Evolutionary conservation across 2,113 vertebrate genomes (phyloP).

Genomic region (Coptodon bakossiorum): DNA sequence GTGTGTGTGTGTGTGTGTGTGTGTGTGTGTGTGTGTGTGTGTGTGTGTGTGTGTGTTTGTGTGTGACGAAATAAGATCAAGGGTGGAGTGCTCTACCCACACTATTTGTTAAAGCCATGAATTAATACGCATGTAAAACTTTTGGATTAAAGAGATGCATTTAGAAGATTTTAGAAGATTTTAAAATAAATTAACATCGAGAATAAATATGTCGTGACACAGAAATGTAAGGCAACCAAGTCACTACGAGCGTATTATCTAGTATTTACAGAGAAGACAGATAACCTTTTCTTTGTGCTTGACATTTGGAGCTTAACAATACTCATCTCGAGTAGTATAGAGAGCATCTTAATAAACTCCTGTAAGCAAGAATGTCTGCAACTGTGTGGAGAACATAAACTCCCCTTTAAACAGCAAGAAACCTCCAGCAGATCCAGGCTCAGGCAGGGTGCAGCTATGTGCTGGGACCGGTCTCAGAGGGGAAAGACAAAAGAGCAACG

Average conservation of each 20-base stretch:
- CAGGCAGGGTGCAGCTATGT: background rate
- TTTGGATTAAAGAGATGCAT: background rate
- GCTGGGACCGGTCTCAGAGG: background rate
- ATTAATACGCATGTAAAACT: background rate
- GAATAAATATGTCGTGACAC: background rate
- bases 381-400: background rate
- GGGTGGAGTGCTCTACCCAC: background rate
- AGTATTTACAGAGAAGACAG: background rate
- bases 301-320: background rate
- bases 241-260: background rate
- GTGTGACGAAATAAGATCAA: background rate
- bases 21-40: background rate
- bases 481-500: background rate
- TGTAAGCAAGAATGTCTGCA: background rate
- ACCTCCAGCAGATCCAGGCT: background rate
- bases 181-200: background rate
- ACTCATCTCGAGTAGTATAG: background rate
- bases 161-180: background rate
- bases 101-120: background rate
- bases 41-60: background rate
- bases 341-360: background rate
- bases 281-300: background rate
- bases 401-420: background rate
- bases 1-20: background rate
- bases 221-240: background rate